Evolutionary conservation across 2,797 vertebrate genomes (phyloP), one percentile per base, ranked within the genome.

Genomic region (Myotis vivesi): DNA sequence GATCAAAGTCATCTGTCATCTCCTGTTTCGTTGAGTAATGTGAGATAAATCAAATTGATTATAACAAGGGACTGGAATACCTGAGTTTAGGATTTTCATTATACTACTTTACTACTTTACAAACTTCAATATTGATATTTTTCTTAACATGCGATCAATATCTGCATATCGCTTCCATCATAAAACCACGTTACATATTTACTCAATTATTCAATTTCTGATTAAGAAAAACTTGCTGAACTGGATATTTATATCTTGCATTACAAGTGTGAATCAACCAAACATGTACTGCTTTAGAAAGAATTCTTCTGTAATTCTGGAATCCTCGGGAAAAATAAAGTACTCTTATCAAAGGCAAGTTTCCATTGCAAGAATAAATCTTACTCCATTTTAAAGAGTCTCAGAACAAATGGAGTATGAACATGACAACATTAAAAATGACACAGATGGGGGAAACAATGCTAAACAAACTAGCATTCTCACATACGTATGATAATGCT

Each of bases 1-100:
- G 87, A 75, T 97, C 96, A 16, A 95, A 75, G 51, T 97, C 95
- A 86, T 97, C 97, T 17, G 17, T 91, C 97, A 97, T 97, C 8
- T 95, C 94, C 97, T 97, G 33, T 92, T 72, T 53, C 3, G 17
- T 90, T 44, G 23, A 68, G 55, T 85, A 91, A 96, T 22, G 6
- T 1, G 0, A 22, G 28, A 95, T 36, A 33, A 95, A 84, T 51
- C 2, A 66, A 16, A 79, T 38, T 44, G 7, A n/a, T 6, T 68
- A 15, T 22, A 22, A 9, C 30, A 83, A 36, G 20, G 46, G 2
- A 83, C 22, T 15, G 0, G 3, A 69, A 22, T n/a, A 6, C 11
- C 59, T 69, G 36, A 51, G 16, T 79, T 84, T 9, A 17, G 33
- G 9, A 66, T 69, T 76, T 62, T 30, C 22, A 71, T 41, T 86